These are phyloP conservation scores for Leucophenga varia DNA, from an alignment of 1,140 invertebrate genomes.

Conservation along the genomic window DNA sequence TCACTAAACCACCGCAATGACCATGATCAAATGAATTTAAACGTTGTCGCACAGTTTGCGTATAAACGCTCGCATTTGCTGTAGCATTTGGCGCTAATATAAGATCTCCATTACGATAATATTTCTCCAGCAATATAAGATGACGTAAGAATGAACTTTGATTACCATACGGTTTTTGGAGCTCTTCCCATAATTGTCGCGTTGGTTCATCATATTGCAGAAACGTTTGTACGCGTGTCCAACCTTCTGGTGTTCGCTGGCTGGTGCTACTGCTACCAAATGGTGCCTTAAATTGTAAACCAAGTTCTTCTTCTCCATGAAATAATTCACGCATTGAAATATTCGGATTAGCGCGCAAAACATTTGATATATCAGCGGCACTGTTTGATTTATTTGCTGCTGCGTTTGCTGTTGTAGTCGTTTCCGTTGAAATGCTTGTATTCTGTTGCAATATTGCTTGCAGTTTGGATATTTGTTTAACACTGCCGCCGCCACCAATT, in stretches of 20 bases:
- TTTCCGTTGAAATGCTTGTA: slow-evolving; percentile 6
- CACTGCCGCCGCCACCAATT: slow-evolving; percentile 13
- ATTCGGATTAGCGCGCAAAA: slow-evolving; percentile 72
- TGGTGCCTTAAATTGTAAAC: slow-evolving; percentile 65
- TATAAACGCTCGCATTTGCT: slow-evolving; percentile 73
- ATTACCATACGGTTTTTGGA: slow-evolving; percentile 82
- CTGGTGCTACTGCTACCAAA: slow-evolving; percentile 44
- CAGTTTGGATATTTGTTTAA: slow-evolving; percentile 43
- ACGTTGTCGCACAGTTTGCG: slow-evolving; percentile 75
- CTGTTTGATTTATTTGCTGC: not conserved
- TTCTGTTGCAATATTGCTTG: slow-evolving; percentile 49
- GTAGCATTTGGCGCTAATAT: slow-evolving; percentile 71
- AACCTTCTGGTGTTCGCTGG: slow-evolving; percentile 69
- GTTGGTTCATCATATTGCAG: slow-evolving; percentile 82
- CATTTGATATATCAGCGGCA: slow-evolving; percentile 55
- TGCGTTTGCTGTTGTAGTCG: not conserved
- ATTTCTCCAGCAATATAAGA: slow-evolving; percentile 78
- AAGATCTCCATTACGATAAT: slow-evolving; percentile 75
- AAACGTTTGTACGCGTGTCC: slow-evolving; percentile 75
- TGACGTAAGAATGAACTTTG: slow-evolving; percentile 80
- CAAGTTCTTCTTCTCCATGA: slow-evolving; percentile 78
- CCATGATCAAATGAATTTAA: slow-evolving; percentile 71
- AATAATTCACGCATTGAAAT: slow-evolving; percentile 78
- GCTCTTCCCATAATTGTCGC: slow-evolving; percentile 74
- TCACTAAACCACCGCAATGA: slow-evolving; percentile 33